These are phyloP conservation scores for Rotaria socialis DNA, from an alignment of 2,888 invertebrate species.

Conservation along the genomic window DNA sequence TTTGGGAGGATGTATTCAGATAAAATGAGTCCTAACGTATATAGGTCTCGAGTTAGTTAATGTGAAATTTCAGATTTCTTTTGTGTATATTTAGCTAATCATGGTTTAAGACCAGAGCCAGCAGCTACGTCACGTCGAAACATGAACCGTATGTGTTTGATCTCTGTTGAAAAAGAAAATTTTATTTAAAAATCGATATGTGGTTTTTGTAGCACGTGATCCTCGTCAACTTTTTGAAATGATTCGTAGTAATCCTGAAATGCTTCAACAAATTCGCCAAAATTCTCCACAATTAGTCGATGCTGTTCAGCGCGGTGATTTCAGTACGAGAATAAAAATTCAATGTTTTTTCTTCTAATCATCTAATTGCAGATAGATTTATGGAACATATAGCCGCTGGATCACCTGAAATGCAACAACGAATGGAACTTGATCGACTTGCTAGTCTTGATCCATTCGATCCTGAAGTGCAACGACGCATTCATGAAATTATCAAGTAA, in stretches of 20 bases:
- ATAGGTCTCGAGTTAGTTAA: no score
- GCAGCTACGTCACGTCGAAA: no score
- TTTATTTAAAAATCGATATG: no score
- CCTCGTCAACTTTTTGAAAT: neutral
- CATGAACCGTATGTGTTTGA: neutral
- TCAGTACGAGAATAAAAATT: slow-evolving; percentile 21
- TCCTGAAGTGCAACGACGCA: slow-evolving; percentile 39
- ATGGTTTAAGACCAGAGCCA: neutral
- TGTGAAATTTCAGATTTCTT: no score
- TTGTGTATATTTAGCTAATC: neutral
- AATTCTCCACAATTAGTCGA: slow-evolving; percentile 40
- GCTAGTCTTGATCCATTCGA: slow-evolving; percentile 32
- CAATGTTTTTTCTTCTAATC: no score
- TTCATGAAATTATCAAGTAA: slow-evolving; percentile 38
- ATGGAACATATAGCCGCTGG: no score
- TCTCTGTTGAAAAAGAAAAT: neutral
- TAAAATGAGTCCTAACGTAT: no score
- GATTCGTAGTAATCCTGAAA: slow-evolving; percentile 21
- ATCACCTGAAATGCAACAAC: no score
- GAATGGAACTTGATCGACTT: no score
- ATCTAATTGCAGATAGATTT: no score
- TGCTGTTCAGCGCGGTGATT: slow-evolving; percentile 39
- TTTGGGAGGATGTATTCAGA: no score
- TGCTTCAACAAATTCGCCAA: slow-evolving; percentile 31
- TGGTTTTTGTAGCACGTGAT: neutral